Conservation (phyloP, 1,140 invertebrate species). For the Proales similis region DNA sequence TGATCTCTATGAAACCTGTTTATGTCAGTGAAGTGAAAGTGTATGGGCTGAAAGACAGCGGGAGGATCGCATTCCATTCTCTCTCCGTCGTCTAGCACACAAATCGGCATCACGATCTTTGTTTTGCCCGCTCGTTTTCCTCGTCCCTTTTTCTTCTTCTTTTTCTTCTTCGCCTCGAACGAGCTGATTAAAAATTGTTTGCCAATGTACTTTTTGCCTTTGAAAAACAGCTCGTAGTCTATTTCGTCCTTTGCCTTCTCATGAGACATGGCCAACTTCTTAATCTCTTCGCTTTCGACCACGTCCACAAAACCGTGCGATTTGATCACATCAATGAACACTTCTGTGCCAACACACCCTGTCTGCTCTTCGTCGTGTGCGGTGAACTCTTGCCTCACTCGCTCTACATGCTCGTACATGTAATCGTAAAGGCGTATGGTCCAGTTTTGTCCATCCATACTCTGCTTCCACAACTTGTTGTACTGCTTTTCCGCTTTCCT, state of each 20-base stretch:
- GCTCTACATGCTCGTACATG: conserved; percentile 43
- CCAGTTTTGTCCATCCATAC: conserved; percentile 47
- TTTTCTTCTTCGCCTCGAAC: conserved; percentile 52
- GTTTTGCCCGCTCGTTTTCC: conserved; percentile 47
- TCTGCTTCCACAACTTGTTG: conserved; percentile 48
- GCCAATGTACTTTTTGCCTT: conserved; percentile 52
- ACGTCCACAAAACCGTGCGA: conserved; percentile 45
- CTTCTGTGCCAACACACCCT: conserved; percentile 42
- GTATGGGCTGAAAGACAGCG: conserved; percentile 46
- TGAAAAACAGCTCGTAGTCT: conserved; percentile 50
- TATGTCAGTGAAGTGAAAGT: conserved; percentile 51
- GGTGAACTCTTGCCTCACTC: conserved; percentile 44
- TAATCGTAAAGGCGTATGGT: conserved; percentile 51
- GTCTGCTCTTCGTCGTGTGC: conserved; percentile 46
- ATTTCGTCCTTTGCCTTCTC: conserved; percentile 48
- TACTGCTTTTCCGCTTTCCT: conserved; percentile 51
- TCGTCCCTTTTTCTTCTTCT: conserved; percentile 46
- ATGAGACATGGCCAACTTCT: conserved; percentile 43
- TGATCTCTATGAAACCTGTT: conserved; percentile 49
- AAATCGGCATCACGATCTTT: conserved; percentile 52
- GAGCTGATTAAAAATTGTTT: conserved; percentile 50
- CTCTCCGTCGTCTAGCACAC: conserved; percentile 44
- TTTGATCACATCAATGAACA: conserved; percentile 11
- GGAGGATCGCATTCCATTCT: conserved; percentile 49
- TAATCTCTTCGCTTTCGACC: conserved; percentile 45